phyloP scores from a whole-genome alignment of 2,888 invertebrate genomes.

The Endotricha flammealis region DNA sequence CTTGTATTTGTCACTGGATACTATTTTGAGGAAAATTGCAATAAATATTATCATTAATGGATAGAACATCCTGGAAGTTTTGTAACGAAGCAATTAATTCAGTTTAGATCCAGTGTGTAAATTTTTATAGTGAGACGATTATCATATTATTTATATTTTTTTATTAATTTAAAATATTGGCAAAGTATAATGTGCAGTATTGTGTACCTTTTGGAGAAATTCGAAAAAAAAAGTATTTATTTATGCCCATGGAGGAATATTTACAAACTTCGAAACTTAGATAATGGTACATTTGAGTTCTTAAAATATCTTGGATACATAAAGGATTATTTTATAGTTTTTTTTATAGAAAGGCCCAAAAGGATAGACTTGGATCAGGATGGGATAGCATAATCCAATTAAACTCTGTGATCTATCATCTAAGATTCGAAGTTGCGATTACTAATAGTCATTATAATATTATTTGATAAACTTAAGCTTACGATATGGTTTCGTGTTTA shows the following conservation, averaged over 20 bases:
- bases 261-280: slow-evolving; percentile 10
- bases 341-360: no score
- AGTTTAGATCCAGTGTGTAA: slow-evolving; percentile 17
- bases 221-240: slow-evolving; percentile 25
- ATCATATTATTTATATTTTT: slow-evolving; percentile 17
- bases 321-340: no score
- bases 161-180: slow-evolving; percentile 26
- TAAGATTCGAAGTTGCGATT: slow-evolving; percentile 9
- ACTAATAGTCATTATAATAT: slow-evolving; percentile 10
- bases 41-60: not conserved
- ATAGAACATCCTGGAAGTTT: not conserved
- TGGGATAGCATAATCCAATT: no score
- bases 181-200: slow-evolving; percentile 25
- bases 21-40: slow-evolving; percentile 2
- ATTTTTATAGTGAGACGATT: slow-evolving; percentile 24
- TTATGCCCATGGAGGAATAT: slow-evolving; percentile 1
- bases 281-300: no score
- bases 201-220: slow-evolving; percentile 22
- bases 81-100: not conserved
- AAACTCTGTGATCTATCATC: no score
- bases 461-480: slow-evolving; percentile 8
- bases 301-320: no score
- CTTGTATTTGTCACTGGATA: slow-evolving; percentile 9
- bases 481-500: slow-evolving; percentile 6
- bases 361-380: no score